A percentile compares a stretch with the other conserved stretches of the same genome.
Evolutionary conservation across 2,113 vertebrate species (phyloP).

Genomic region (Microcebus murinus): DNA sequence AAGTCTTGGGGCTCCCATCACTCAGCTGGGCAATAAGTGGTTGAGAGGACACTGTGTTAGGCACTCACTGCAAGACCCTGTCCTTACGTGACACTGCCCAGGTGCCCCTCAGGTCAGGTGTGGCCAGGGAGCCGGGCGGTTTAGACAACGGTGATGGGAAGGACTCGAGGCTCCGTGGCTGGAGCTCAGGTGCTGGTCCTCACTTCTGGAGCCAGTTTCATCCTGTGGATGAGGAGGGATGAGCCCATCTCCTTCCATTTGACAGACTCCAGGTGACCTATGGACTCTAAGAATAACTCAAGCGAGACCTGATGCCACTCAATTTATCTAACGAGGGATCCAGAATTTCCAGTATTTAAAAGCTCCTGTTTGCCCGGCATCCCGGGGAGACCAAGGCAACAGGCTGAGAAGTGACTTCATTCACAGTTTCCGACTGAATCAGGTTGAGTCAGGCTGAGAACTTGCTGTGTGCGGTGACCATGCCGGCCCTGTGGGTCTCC

Average conservation of each 20-base stretch:
- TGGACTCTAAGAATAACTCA: background rate
- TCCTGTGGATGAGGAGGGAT: background rate
- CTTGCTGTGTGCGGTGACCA: background rate
- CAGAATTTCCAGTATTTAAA: background rate
- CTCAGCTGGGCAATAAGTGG: background rate
- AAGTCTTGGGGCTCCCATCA: background rate
- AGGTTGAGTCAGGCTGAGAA: slow-evolving; percentile 65
- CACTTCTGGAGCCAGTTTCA: background rate
- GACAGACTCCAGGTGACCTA: background rate
- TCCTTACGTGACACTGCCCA: background rate
- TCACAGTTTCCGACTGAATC: slow-evolving; percentile 46
- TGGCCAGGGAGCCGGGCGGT: background rate
- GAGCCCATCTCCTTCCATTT: background rate
- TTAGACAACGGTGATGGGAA: background rate
- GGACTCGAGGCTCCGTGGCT: background rate
- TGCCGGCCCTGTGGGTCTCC: background rate
- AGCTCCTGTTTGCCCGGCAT: background rate
- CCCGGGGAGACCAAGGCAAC: slow-evolving; percentile 20
- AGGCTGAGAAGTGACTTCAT: background rate
- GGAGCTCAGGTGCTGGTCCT: background rate
- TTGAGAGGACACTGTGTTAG: background rate
- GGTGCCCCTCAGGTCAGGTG: too few relatives aligned
- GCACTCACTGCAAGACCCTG: background rate
- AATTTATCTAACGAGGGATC: background rate
- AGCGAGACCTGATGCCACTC: background rate